A percentile compares a stretch with the other conserved stretches of the same genome.
Evolutionary conservation across 2,797 vertebrate genomes (phyloP).

Genomic region (Sciurus carolinensis): DNA sequence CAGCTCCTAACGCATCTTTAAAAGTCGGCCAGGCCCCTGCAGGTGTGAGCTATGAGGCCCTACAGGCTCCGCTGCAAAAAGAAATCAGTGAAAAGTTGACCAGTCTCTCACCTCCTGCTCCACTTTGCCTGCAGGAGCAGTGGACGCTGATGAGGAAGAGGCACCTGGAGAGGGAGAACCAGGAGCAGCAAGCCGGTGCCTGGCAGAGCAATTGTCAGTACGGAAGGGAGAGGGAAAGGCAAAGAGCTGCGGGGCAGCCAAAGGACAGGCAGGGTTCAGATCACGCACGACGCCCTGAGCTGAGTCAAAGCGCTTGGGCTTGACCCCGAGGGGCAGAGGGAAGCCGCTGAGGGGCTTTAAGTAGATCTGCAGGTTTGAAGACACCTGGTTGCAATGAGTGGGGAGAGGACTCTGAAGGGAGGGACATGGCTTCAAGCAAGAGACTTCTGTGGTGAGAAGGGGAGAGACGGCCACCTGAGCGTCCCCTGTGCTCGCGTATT

Average conservation of each 20-base stretch:
- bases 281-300: accelerated
- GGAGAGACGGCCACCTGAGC: accelerated
- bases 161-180: accelerated
- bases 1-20: no score
- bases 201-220: background rate
- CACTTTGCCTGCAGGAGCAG: accelerated
- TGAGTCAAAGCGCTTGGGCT: background rate
- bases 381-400: accelerated
- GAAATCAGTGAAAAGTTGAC: background rate
- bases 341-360: no score
- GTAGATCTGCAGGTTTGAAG: background rate
- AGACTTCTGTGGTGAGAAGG: accelerated
- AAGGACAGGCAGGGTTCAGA: background rate
- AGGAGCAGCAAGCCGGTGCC: accelerated
- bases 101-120: background rate
- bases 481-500: no score
- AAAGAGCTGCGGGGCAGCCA: no score
- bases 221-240: background rate
- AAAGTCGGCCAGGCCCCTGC: background rate
- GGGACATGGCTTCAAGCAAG: no score
- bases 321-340: background rate
- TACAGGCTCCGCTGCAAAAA: background rate
- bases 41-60: background rate
- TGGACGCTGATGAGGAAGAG: accelerated
- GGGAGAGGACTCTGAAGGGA: background rate